Evolutionary conservation across 2,888 invertebrate genomes (phyloP).

Genomic region (Globia sparganii): DNA sequence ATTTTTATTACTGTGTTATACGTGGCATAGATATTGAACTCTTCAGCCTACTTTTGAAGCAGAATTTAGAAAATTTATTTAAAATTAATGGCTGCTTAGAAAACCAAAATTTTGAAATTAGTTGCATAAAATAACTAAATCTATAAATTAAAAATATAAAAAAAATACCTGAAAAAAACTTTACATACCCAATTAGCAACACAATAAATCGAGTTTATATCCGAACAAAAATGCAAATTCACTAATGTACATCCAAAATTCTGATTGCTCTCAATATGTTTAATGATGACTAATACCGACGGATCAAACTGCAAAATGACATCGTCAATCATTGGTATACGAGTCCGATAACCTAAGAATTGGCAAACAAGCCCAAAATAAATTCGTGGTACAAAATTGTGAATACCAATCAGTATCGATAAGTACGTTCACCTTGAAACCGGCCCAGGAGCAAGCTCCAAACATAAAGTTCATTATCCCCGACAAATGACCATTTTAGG

Average conservation of each 20-base stretch:
- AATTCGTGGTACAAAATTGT: constrained; percentile 80
- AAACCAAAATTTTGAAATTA: too few relatives aligned
- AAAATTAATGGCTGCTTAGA: too few relatives aligned
- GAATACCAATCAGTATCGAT: constrained; percentile 83
- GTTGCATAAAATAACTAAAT: too few relatives aligned
- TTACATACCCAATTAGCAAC: too few relatives aligned
- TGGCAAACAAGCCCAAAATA: constrained; percentile 84
- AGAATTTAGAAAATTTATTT: too few relatives aligned
- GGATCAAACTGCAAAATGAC: constrained; percentile 72
- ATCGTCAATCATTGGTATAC: constrained; percentile 79
- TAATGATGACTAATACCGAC: constrained; percentile 58
- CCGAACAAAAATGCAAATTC: constrained; percentile 19
- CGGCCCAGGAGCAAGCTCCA: constrained; percentile 82
- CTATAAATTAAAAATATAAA: too few relatives aligned
- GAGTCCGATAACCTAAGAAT: constrained; percentile 85
- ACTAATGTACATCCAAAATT: constrained; percentile 13
- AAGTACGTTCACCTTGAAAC: constrained; percentile 88
- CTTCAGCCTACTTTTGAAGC: too few relatives aligned
- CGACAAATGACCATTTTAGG: constrained; percentile 81
- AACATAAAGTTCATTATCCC: constrained; percentile 87
- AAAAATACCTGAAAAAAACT: too few relatives aligned
- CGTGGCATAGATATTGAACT: too few relatives aligned
- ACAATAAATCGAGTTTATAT: constrained; percentile 15
- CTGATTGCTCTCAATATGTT: constrained; percentile 57
- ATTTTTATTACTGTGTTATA: too few relatives aligned